Conservation (phyloP, 2,888 invertebrate genomes). For the Emmelina monodactyla region DNA sequence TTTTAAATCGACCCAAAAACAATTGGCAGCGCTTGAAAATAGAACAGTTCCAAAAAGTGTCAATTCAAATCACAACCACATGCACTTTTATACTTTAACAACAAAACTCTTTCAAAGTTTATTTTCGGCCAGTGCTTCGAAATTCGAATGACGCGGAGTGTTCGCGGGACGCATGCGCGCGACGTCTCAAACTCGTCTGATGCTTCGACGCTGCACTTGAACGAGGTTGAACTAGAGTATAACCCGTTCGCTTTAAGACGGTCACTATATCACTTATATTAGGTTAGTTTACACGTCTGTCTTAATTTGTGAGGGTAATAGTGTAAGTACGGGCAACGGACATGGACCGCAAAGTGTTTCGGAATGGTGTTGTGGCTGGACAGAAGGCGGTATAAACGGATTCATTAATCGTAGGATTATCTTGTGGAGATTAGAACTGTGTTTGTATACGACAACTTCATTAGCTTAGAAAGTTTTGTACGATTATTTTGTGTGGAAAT, state of each 20-base stretch:
- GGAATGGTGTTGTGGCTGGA: too few species aligned
- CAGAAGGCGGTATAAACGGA: too few species aligned
- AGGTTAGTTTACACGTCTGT: too few species aligned
- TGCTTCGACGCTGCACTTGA: conserved; percentile 56
- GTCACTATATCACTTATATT: conserved; percentile 14
- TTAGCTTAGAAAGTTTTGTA: too few species aligned
- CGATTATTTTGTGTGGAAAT: too few species aligned
- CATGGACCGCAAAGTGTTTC: too few species aligned
- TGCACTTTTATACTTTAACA: not conserved
- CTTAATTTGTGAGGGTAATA: too few species aligned
- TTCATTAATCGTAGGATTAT: too few species aligned
- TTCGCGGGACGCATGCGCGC: conserved; percentile 34
- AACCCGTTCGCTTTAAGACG: conserved; percentile 29
- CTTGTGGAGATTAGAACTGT: too few species aligned
- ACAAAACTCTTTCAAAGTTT: not conserved
- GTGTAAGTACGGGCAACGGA: conserved; percentile 36
- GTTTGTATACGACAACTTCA: too few species aligned
- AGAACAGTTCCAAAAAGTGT: not conserved
- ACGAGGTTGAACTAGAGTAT: conserved; percentile 51
- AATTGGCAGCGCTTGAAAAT: not conserved
- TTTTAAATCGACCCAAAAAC: not conserved
- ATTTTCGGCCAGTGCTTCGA: conserved; percentile 15
- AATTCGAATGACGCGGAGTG: conserved; percentile 29
- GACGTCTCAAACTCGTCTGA: conserved; percentile 34
- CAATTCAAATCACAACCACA: not conserved